Base-by-base conservation (phyloP, 2,888 invertebrate species). In the Apodemia hepburni region DNA sequence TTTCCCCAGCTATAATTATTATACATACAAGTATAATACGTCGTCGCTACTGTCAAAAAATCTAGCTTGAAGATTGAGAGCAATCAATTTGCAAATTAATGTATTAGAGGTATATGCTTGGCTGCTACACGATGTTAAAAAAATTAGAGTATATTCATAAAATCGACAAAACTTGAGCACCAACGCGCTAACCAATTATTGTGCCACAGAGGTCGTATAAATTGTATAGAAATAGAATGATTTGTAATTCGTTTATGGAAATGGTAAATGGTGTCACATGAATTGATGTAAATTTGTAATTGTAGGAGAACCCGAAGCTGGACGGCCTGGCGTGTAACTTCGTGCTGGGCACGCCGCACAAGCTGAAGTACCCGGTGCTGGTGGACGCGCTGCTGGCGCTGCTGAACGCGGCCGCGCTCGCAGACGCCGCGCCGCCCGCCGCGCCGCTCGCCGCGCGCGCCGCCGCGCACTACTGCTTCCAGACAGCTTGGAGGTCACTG, bases 321-420 rank as follows among this genome's bases (percentile, higher is more conserved):
- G 98, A 99, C 86, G 97, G 97, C 3, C 82, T 97, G 62, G 98
- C 98, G 2, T 97, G 97, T 86, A 98, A 98, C 89, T 98, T 98
- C 79, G 96, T 98, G 65, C 92, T 98, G 66, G 98, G 98, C 61
- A 98, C 97, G 1, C 96, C 97, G 0, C 98, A 98, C 79, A 97
- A 97, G 84, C 89, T 98, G 61, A 96, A 97, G 75, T 98, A 98
- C 87, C 96, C 97, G 0, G 82, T 96, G 57, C 87, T 99, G 8
- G 94, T 98, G 68, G 97, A 98, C 76, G 97, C 98, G 0, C 85
- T 98, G 5, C 94, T 98, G 33, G 94, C 96, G 69, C 94, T 98
- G 69, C 85, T 98, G 58, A 95, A 96, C 75, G 94, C 97, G 0
- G 95, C 97, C 2, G 95, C 97, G 71, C 94, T 97, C 64, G 93